phyloP scores from a whole-genome alignment of 2,888 invertebrate genomes.

The Dendrolimus pini region DNA sequence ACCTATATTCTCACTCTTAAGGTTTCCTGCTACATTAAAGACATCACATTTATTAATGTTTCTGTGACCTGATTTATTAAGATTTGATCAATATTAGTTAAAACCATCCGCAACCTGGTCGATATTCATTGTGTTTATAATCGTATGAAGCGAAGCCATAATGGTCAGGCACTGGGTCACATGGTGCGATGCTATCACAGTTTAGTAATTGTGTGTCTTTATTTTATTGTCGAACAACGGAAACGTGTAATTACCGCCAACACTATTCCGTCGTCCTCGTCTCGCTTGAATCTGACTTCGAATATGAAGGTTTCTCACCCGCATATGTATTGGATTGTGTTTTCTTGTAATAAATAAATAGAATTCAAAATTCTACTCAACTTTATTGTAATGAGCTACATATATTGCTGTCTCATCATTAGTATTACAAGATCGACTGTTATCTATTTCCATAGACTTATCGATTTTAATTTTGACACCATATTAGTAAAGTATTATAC shows the following conservation, averaged over 20 bases:
- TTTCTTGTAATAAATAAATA: too few relatives aligned
- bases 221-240: constrained; percentile 46
- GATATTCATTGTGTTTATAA: constrained; percentile 40
- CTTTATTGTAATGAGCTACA: too few relatives aligned
- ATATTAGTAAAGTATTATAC: too few relatives aligned
- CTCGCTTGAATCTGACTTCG: constrained; percentile 35
- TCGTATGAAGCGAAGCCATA: constrained; percentile 60
- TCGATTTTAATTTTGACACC: too few relatives aligned
- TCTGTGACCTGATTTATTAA: background rate
- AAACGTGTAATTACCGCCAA: constrained; percentile 44
- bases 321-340: too few relatives aligned
- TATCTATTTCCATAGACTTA: too few relatives aligned
- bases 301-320: constrained; percentile 18
- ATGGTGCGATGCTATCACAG: constrained; percentile 43
- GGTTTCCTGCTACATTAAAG: background rate
- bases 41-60: background rate
- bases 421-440: too few relatives aligned
- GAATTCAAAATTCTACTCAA: too few relatives aligned
- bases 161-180: constrained; percentile 35
- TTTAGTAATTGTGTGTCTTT: constrained; percentile 35
- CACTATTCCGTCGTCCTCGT: constrained; percentile 13
- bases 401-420: too few relatives aligned
- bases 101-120: constrained; percentile 24
- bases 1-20: too few relatives aligned
- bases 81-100: constrained; percentile 5